Conservation (phyloP, 30 jellyfish, hydroid and myxozoan species). For the Aurelia coerulea region DNA sequence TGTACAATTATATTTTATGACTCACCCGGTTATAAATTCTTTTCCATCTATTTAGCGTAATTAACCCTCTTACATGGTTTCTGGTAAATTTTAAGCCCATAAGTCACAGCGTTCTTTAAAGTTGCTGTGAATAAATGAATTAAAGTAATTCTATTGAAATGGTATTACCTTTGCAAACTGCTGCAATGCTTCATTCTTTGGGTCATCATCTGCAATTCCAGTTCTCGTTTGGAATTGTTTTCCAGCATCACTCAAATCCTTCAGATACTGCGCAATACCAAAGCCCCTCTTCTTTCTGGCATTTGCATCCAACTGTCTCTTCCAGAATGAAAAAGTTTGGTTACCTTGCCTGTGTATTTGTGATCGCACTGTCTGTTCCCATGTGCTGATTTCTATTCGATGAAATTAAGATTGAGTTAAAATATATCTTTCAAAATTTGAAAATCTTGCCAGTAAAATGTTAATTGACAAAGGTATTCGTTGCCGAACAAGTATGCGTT, state of each 20-base stretch:
- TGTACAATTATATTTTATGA: too few species aligned
- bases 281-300: slow-evolving; percentile 12
- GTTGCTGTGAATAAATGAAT: neutral
- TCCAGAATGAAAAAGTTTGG: slow-evolving; percentile 46
- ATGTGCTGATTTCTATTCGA: slow-evolving; percentile 11
- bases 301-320: slow-evolving; percentile 24
- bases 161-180: slow-evolving; percentile 28
- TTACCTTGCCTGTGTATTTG: slow-evolving; percentile 54
- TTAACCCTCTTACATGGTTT: too few species aligned
- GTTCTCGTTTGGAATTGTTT: slow-evolving; percentile 34
- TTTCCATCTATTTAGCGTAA: neutral
- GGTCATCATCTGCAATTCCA: slow-evolving; percentile 25
- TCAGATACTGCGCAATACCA: slow-evolving; percentile 10
- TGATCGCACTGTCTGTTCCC: slow-evolving; percentile 48
- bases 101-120: too few species aligned
- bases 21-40: neutral
- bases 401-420: neutral
- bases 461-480: neutral
- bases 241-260: slow-evolving; percentile 9
- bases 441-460: neutral
- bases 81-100: too few species aligned
- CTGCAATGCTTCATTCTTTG: slow-evolving; percentile 19
- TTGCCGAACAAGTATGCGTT: too few species aligned
- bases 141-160: neutral
- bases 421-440: neutral